Evolutionary conservation across 2,113 vertebrate species (phyloP), one percentile per base, ranked within the genome.

Genomic region (Nothobranchius kuhntae): DNA sequence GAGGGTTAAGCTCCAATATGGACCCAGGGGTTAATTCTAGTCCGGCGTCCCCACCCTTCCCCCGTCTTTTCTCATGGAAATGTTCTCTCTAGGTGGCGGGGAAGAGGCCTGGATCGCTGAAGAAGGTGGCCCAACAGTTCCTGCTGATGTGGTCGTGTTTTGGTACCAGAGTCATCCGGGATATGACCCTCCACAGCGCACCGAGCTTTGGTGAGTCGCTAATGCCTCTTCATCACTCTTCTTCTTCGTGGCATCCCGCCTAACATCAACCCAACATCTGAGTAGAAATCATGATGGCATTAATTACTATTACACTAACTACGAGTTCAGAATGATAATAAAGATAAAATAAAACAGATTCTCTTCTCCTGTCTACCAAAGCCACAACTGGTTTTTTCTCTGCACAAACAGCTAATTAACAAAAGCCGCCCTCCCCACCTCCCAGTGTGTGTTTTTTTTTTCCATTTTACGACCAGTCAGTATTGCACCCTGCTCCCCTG

Each of bases 141-240:
- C 95, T 99, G 71, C 90, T 99, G 89, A 99, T 99, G 96, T 99
- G 98, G 98, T 99, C 98, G 45, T 99, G 98, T 88, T 99, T 99
- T 10, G 98, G 98, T 72, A 99, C 98, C 71, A 93, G 98, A 87
- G 97, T 99, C 86, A 99, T 99, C 89, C 95, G 98, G 77, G 97
- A 99, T 68, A 99, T 99, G 98, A 99, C 98, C 80, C 92, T 99
- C 86, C 98, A 99, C 86, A 99, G 98, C 1, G 98, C 97, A 3
- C 98, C 98, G 63, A 99, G 98, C 88, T 99, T 99, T 38, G 98
- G 98, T 99, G 94, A 94, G 95, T 36, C 1, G 17, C 26, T 56
- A 13, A 48, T 57, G 68, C 52, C 65, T 67, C 63, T 42, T 70
- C 51, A 62, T 46, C 15, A 40, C 35, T n/a, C 15, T 50, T 8